phyloP scores from a whole-genome alignment of 2,113 vertebrate species.

The Mormoops blainvillei region DNA sequence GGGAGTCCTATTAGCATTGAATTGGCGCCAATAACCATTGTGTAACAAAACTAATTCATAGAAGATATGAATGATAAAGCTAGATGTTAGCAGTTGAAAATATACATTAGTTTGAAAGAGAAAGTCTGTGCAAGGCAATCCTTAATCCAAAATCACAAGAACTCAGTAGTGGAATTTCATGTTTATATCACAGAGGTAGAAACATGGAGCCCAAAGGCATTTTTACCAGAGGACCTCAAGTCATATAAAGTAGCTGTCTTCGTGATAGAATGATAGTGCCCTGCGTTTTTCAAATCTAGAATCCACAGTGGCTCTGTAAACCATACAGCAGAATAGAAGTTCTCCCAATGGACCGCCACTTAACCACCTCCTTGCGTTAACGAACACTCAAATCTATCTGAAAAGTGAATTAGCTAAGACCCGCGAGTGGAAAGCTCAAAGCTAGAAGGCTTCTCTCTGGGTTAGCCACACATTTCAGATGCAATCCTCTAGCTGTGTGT shows the following conservation, averaged over 20 bases:
- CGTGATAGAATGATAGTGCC: background rate
- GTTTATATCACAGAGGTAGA: background rate
- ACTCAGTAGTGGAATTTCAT: background rate
- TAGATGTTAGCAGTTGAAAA: background rate
- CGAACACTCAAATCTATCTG: background rate
- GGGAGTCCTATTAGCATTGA: too few relatives aligned
- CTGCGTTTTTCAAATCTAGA: background rate
- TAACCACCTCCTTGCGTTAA: background rate
- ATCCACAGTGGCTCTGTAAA: background rate
- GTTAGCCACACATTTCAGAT: background rate
- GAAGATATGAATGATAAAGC: background rate
- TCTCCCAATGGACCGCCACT: background rate
- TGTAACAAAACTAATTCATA: background rate
- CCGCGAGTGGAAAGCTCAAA: background rate
- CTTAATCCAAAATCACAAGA: background rate
- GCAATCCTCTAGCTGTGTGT: background rate
- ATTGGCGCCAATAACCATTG: background rate
- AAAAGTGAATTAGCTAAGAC: background rate
- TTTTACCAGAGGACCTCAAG: background rate
- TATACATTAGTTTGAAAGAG: background rate
- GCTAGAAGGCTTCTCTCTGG: too few relatives aligned
- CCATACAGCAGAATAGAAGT: fast-evolving
- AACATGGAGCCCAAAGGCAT: background rate
- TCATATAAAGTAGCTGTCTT: background rate
- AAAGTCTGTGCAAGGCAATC: background rate